Conservation (phyloP, 1,140 invertebrate genomes). For the Gryon sp. region DNA sequence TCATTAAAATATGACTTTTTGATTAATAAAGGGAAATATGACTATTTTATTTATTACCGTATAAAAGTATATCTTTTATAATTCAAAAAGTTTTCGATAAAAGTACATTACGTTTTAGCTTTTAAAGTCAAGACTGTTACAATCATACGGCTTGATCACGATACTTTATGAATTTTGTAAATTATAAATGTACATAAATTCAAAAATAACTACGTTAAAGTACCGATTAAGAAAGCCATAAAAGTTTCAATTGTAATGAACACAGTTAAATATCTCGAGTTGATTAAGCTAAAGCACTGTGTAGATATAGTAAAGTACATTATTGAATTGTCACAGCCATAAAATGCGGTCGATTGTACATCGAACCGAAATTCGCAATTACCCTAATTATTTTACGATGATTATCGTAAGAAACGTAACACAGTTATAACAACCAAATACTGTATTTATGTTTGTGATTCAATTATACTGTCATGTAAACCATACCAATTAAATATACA, state of each 20-base stretch:
- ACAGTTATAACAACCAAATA: neutral
- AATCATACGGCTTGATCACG: too few relatives aligned
- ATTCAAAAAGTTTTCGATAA: too few relatives aligned
- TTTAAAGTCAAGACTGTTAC: too few relatives aligned
- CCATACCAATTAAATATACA: too few relatives aligned
- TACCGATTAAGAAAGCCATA: conserved; percentile 7
- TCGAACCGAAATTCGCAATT: conserved; percentile 50
- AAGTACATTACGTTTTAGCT: too few relatives aligned
- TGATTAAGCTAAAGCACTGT: conserved; percentile 35
- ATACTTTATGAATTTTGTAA: too few relatives aligned
- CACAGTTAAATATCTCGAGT: conserved; percentile 26
- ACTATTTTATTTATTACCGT: too few relatives aligned
- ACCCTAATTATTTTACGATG: conserved; percentile 40
- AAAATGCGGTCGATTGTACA: conserved; percentile 40
- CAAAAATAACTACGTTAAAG: neutral
- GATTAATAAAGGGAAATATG: too few relatives aligned
- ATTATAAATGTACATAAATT: too few relatives aligned
- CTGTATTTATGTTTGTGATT: neutral
- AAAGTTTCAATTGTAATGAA: conserved; percentile 16
- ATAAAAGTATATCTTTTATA: too few relatives aligned
- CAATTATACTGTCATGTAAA: too few relatives aligned
- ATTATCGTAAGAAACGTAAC: conserved; percentile 22
- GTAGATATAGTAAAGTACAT: conserved; percentile 27
- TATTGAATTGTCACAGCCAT: conserved; percentile 45
- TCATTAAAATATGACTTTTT: too few relatives aligned